Evolutionary conservation across 2,888 invertebrate species (phyloP), one percentile per base, ranked within the genome.

Genomic region (Oxystoma pomonae): DNA sequence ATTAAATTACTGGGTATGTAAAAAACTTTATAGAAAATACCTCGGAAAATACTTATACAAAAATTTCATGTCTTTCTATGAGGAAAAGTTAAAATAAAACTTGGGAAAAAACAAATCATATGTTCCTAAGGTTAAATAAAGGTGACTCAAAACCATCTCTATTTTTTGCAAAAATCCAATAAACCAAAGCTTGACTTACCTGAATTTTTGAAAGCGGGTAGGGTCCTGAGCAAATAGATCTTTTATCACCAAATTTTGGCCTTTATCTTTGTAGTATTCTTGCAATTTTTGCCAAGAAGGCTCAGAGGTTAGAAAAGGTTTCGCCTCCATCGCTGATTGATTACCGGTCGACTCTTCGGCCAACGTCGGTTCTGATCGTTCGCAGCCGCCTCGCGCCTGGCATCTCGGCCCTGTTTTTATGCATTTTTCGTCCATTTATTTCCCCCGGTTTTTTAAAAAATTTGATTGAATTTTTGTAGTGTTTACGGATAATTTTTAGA

Each of bases 161-260:
- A 55, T 51, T 7, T 17, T 1, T 35, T 21, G 22, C 17, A 12
- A 62, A 16, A 55, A 55, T 16, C 16, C 16, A 35, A 9, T 20
- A 12, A 21, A 64, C 68, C 18, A 16, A 59, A 18, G 58, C 53
- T 58, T 22, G n/a, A 65, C 72, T 73, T 82, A 96, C 97, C 94
- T 96, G 83, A 88, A 95, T 80, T 94, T 94, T 59, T 91, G 83
- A 77, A 98, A 98, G 65, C 98, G 87, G 22, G 87, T 82, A 0
- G 90, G 81, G 80, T 98, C 93, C 71, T 88, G 82, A 68, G 87
- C 84, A 77, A 98, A 98, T 72, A 97, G 81, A 67, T 93, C 85
- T 68, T 86, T 85, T 74, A 98, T 93, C 74, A 92, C 90, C 55
- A 98, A 84, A 72, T 88, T 88, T 20, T 86, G 83, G 16, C 89